These are phyloP conservation scores for Microtus oregoni DNA, from an alignment of 2,113 vertebrate species.

Conservation along the genomic window DNA sequence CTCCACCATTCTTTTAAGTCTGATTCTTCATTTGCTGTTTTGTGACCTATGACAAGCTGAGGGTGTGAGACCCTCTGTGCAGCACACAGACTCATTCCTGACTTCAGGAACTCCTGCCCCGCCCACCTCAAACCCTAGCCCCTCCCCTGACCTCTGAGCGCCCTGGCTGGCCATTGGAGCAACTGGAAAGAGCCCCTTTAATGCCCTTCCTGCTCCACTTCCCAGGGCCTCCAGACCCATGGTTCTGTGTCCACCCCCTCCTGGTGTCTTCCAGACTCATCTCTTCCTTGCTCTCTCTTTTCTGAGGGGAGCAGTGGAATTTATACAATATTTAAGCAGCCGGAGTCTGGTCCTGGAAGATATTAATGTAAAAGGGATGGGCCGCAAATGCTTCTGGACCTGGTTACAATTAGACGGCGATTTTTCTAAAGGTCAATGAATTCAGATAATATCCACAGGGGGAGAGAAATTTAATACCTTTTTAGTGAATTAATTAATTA, in stretches of 20 bases:
- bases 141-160: not conserved
- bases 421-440: slow-evolving; percentile 99
- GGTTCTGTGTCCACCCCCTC: not conserved
- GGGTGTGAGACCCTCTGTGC: not conserved
- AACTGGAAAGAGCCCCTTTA: not conserved
- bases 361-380: slow-evolving; percentile 94
- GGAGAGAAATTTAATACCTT: slow-evolving; percentile 99
- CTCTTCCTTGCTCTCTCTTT: slow-evolving; percentile 78
- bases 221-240: not conserved
- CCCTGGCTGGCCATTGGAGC: too few species aligned
- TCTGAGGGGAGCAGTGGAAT: slow-evolving; percentile 88
- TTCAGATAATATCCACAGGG: slow-evolving; percentile 99
- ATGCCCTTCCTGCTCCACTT: not conserved
- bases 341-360: slow-evolving; percentile 87
- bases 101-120: not conserved
- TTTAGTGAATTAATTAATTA: slow-evolving; percentile 99
- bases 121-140: not conserved
- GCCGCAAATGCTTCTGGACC: slow-evolving; percentile 94
- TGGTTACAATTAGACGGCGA: slow-evolving; percentile 98
- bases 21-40: not conserved
- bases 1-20: not conserved
- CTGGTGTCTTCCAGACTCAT: not conserved
- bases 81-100: not conserved
- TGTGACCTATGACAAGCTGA: not conserved
- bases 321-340: slow-evolving; percentile 92